Conservation (phyloP, 2,888 invertebrate genomes). For the Labia minor region DNA sequence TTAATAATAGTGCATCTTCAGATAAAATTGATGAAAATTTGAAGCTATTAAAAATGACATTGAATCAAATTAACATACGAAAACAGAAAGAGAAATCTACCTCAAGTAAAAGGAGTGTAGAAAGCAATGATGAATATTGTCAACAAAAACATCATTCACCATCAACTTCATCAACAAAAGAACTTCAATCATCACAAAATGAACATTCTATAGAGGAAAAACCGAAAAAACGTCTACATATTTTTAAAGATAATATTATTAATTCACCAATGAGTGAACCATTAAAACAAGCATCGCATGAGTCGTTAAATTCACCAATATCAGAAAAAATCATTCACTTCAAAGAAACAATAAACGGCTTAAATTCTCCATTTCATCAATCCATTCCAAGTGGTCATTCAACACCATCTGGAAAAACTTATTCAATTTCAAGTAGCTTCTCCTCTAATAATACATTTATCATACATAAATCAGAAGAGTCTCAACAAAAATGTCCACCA, state of each 20-base stretch:
- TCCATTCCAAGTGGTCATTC: too few species aligned
- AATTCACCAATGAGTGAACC: background rate
- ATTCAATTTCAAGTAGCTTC: background rate
- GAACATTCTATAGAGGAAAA: background rate
- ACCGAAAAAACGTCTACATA: background rate
- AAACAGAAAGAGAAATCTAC: background rate
- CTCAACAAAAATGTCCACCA: too few species aligned
- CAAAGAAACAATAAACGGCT: too few species aligned
- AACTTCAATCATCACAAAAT: background rate
- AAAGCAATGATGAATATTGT: too few species aligned
- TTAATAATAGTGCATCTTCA: background rate
- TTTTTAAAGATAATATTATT: background rate
- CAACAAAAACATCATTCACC: too few species aligned
- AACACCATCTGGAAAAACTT: background rate
- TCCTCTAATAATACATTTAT: background rate
- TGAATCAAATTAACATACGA: background rate
- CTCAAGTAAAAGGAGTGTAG: background rate
- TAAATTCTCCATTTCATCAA: too few species aligned
- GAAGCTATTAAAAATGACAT: background rate
- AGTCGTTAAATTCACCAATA: background rate
- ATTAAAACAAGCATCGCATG: background rate
- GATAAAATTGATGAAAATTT: constrained; percentile 6
- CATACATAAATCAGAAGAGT: background rate
- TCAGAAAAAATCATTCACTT: background rate
- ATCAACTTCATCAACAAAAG: background rate